Base-by-base conservation (phyloP, 2,113 vertebrate genomes). In the Neodontobutis hainanensis region DNA sequence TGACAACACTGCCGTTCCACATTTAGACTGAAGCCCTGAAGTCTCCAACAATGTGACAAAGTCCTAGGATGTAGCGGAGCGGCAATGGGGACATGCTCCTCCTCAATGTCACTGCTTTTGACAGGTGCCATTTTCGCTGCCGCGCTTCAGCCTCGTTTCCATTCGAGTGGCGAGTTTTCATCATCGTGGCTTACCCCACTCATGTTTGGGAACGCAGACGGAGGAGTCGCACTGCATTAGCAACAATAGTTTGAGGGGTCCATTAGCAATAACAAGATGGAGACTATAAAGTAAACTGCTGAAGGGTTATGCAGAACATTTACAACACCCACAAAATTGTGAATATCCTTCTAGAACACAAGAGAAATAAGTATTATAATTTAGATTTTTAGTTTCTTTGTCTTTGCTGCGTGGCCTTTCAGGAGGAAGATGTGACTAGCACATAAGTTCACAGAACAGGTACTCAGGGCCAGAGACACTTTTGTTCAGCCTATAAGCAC, bases 91-190 rank as follows among this genome's bases (percentile, higher is more conserved):
- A 49, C 3, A 38, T 55, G 67, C 74, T 77, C 62, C 60, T 50
- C 70, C 76, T 84, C 65, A 60, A 53, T 67, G 0, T 88, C 91
- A 90, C 85, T 80, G 81, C 77, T 77, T 81, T 78, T 92, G 92
- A 92, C 92, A 93, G 90, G 88, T 93, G 89, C 87, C 91, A 90
- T 90, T 92, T 92, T 91, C 83, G 74, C 77, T 80, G 58, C 73
- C 1, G 49, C 42, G 78, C 59, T 65, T 59, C 61, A 8, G 53
- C 65, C 61, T 63, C 52, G 15, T 81, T 50, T 34, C 78, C 77
- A 64, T 64, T 80, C 73, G 57, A 85, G 70, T 64, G 70, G 78
- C 79, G 74, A 78, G 70, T 77, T 75, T 70, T 68, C 76, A 65
- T 87, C 72, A 69, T 75, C 76, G 78, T 75, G 61, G 65, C 71